These are phyloP conservation scores for Plutella xylostella DNA, from an alignment of 2,888 invertebrate species.

Conservation along the genomic window DNA sequence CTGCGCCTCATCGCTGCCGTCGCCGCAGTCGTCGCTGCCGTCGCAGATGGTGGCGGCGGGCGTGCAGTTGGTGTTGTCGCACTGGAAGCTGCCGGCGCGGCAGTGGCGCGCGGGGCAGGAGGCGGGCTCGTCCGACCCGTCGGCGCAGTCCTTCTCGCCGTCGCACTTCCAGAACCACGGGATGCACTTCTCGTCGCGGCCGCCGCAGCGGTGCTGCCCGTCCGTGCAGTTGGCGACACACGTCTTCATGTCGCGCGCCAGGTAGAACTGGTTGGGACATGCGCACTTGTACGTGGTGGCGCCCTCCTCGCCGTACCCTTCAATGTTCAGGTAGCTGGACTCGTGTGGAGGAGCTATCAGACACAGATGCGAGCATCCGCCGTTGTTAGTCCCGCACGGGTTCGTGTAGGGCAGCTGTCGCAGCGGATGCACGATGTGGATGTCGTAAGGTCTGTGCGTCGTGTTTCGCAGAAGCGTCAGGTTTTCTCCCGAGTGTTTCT, in stretches of 20 bases:
- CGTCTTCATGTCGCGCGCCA: slow-evolving; percentile 84
- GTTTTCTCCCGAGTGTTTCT: slow-evolving; percentile 89
- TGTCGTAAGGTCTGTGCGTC: slow-evolving; percentile 94
- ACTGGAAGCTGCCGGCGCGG: slow-evolving; percentile 93
- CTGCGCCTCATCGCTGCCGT: slow-evolving; percentile 86
- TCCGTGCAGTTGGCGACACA: slow-evolving; percentile 95
- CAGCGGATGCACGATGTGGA: slow-evolving; percentile 92
- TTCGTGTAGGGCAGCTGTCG: slow-evolving; percentile 87
- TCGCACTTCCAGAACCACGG: slow-evolving; percentile 79
- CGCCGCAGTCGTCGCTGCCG: slow-evolving; percentile 92
- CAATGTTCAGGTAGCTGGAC: slow-evolving; percentile 80
- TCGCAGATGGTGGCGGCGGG: slow-evolving; percentile 94
- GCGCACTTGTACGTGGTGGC: slow-evolving; percentile 85
- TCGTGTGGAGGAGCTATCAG: slow-evolving; percentile 86
- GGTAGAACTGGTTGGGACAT: slow-evolving; percentile 94
- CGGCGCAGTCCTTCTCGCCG: slow-evolving; percentile 92
- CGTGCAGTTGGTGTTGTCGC: slow-evolving; percentile 92
- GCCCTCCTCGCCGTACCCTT: slow-evolving; percentile 84
- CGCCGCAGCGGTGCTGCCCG: slow-evolving; percentile 82
- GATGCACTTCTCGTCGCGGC: slow-evolving; percentile 72
- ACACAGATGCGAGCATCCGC: slow-evolving; percentile 96
- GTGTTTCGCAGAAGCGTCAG: slow-evolving; percentile 84
- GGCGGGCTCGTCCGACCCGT: slow-evolving; percentile 89
- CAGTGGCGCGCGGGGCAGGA: slow-evolving; percentile 89
- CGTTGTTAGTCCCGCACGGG: slow-evolving; percentile 93